Evolutionary conservation across 2,113 vertebrate species (phyloP), one percentile per base, ranked within the genome.

Genomic region (Megaceryle maxima): DNA sequence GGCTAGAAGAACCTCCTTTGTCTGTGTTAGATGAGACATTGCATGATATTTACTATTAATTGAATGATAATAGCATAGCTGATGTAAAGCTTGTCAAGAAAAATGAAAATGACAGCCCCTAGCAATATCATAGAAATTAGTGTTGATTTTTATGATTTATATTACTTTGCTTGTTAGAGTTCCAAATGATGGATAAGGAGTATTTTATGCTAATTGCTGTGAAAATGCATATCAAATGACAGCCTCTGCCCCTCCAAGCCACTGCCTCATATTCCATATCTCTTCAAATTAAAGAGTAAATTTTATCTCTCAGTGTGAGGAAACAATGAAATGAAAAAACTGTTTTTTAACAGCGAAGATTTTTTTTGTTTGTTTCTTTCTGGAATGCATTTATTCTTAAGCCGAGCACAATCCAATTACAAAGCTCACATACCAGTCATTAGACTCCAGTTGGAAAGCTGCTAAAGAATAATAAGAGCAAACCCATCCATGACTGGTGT

Each of bases 1-100:
- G 68, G 83, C 81, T 95, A 96, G 79, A 92, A 94, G 75, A 79
- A 90, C 24, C 51, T 93, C 83, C 67, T 94, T 96, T 5, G 18
- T 96, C 93, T 95, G 87, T 96, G 55, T 87, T 96, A 97, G 87
- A 53, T 63, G 72, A 82, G 31, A 37, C 69, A 44, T 94, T 92
- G 96, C 79, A 95, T 28, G 60, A 79, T 90, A 90, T 91, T 93
- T 67, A 73, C 55, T 57, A 84, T 88, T 94, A 82, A 44, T 78
- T 72, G 90, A 72, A 88, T 66, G 64, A 51, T 75, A 93, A 81
- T 50, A 79, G 75, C n/a, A 90, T 95, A 94, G 26, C 28, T 93
- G 67, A 90, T 83, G 69, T 88, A 77, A 79, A 79, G 18, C 66
- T 90, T 96, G 35, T 87, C 78, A 86, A 88, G 81, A 77, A 87